Base-by-base conservation (phyloP, 2,797 vertebrate genomes). In the Allobates femoralis region DNA sequence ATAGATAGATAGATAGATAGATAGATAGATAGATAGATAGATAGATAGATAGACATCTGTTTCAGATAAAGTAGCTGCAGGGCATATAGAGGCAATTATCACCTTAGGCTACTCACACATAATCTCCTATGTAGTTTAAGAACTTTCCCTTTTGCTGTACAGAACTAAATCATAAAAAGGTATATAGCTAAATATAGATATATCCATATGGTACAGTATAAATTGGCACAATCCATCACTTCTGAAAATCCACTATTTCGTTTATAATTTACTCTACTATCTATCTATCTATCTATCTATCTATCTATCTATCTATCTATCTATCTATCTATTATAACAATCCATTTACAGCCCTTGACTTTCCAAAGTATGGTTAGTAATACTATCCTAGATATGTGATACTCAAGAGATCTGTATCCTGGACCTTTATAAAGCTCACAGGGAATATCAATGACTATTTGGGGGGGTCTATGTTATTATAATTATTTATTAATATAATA, bases 1-100 rank as follows among this genome's bases (percentile, higher is more conserved):
- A 69, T 28, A 81, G 67, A 82, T 32, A 73, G 66, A 56, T 41
- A 74, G 21, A 79, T 62, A 79, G 30, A 60, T 30, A 60, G 53
- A 79, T 77, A 77, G 46, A 77, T 30, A 77, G 18, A 79, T 53
- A 53, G n/a, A 11, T 30, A n/a, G n/a, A n/a, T n/a, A n/a, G n/a
- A n/a, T n/a, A n/a, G n/a, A n/a, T n/a, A n/a, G n/a, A n/a, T n/a
- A 66, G 62, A 66, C 15, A 4, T 18, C 32, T 69, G n/a, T 73
- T 77, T 19, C 30, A 32, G 2, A 32, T 77, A 21, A 55, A 53
- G 21, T 32, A 55, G 14, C 15, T 53, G 46, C 18, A 11, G 67
- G 67, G 32, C 67, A 71, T 21, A n/a, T 11, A 12, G 2, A 41
- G 34, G 34, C 12, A 74, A 50, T 50, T 21, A 4, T 74, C 21